Percentiles rank a stretch among this genome's conserved stretches.
phyloP scores from a whole-genome alignment of 1,140 invertebrate species.

The Riptortus pedestris region DNA sequence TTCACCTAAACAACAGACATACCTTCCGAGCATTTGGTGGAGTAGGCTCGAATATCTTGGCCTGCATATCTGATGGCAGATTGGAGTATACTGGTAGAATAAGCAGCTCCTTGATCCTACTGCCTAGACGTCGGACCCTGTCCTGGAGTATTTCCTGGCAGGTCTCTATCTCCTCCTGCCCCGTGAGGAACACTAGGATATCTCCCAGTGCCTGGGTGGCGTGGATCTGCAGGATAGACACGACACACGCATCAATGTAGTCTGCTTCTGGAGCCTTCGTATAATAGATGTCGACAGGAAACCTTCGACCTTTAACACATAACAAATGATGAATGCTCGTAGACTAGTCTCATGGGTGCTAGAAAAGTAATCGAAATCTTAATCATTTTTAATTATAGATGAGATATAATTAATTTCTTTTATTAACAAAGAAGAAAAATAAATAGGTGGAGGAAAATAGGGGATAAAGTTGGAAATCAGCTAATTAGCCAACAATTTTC shows the following conservation, averaged over 20 bases:
- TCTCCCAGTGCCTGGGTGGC: slow-evolving; percentile 90
- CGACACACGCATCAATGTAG: slow-evolving; percentile 94
- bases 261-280: slow-evolving; percentile 98
- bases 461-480: too few species aligned
- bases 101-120: slow-evolving; percentile 84
- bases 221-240: slow-evolving; percentile 95
- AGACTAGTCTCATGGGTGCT: neutral
- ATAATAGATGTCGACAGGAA: slow-evolving; percentile 92
- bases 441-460: too few species aligned
- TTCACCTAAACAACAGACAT: too few species aligned
- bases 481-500: too few species aligned
- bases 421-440: too few species aligned
- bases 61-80: slow-evolving; percentile 96
- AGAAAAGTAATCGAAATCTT: too few species aligned
- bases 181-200: slow-evolving; percentile 93
- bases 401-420: too few species aligned
- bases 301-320: slow-evolving; percentile 48
- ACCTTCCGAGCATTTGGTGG: slow-evolving; percentile 87
- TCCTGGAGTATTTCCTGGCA: slow-evolving; percentile 88
- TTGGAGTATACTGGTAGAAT: slow-evolving; percentile 97
- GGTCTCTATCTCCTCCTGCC: slow-evolving; percentile 72
- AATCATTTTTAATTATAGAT: too few species aligned
- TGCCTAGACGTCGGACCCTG: slow-evolving; percentile 76
- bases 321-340: too few species aligned
- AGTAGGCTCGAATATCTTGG: slow-evolving; percentile 94